Conservation (phyloP, 2,797 vertebrate genomes). For the Toxotes lorentzi region DNA sequence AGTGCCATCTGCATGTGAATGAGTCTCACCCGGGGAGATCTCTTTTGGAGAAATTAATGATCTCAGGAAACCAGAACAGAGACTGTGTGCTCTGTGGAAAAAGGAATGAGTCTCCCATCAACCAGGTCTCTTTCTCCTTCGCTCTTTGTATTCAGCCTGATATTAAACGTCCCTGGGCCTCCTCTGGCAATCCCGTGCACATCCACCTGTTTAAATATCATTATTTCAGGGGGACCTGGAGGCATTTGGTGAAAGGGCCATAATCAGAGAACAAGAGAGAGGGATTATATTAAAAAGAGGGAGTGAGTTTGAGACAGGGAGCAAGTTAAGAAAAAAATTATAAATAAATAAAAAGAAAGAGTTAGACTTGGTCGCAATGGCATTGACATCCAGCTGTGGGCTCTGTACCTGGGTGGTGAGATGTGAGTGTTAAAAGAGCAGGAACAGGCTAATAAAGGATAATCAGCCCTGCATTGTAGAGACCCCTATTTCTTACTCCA, state of each 20-base stretch:
- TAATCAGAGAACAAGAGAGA: slow-evolving; percentile 79
- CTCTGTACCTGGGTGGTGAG: slow-evolving; percentile 55
- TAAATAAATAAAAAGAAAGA: slow-evolving; percentile 36
- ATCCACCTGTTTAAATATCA: slow-evolving; percentile 79
- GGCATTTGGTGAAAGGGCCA: slow-evolving; percentile 73
- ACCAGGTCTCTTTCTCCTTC: slow-evolving; percentile 69
- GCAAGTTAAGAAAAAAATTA: slow-evolving; percentile 39
- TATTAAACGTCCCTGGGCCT: slow-evolving; percentile 79
- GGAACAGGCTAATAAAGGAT: slow-evolving; percentile 68
- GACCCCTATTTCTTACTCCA: slow-evolving; percentile 43
- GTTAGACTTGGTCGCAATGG: slow-evolving; percentile 25
- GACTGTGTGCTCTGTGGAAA: slow-evolving; percentile 68
- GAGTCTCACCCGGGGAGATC: slow-evolving; percentile 84
- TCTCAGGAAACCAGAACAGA: slow-evolving; percentile 83
- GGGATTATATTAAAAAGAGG: slow-evolving; percentile 73
- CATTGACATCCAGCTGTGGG: slow-evolving; percentile 38
- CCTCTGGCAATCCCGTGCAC: slow-evolving; percentile 70
- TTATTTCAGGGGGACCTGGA: slow-evolving; percentile 71
- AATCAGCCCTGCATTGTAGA: slow-evolving; percentile 70
- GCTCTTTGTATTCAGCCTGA: slow-evolving; percentile 80
- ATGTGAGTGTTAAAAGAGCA: slow-evolving; percentile 53
- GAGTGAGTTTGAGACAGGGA: slow-evolving; percentile 48
- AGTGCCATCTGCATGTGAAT: slow-evolving; percentile 86
- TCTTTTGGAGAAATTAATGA: slow-evolving; percentile 89
- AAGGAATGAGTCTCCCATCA: slow-evolving; percentile 68